phyloP scores from a whole-genome alignment of 1,140 invertebrate species.

The Drosophila carrolli region DNA sequence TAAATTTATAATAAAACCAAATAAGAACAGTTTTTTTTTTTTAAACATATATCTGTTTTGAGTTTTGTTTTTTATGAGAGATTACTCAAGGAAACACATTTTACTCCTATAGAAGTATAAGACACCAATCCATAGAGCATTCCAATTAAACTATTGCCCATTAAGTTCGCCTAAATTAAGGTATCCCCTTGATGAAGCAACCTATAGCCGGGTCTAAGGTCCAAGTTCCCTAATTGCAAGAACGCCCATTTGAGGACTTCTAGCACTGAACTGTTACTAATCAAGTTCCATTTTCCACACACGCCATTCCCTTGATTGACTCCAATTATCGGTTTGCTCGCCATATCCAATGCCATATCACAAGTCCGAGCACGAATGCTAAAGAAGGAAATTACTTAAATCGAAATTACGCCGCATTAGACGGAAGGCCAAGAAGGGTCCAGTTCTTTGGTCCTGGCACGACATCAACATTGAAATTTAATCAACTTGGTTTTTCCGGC shows the following conservation, averaged over 20 bases:
- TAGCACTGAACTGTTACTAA: constrained; percentile 29
- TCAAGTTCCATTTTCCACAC: constrained; percentile 32
- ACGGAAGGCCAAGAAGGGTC: constrained; percentile 4
- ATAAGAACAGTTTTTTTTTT: no score
- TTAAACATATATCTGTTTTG: neutral
- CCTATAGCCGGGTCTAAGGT: neutral
- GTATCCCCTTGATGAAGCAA: neutral
- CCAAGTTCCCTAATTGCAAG: constrained; percentile 25
- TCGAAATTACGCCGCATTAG: constrained; percentile 80
- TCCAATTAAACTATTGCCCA: neutral
- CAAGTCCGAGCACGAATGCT: constrained; percentile 50
- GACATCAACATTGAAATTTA: constrained; percentile 75
- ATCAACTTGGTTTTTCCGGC: constrained; percentile 78
- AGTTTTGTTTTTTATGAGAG: no score
- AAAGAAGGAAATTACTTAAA: constrained; percentile 75
- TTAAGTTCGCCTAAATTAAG: constrained; percentile 6
- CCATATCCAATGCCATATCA: constrained; percentile 37
- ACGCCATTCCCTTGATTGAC: constrained; percentile 57
- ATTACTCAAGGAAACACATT: neutral
- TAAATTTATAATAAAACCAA: no score
- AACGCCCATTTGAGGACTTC: neutral
- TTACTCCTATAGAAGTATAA: neutral
- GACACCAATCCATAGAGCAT: neutral
- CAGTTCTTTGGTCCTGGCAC: constrained; percentile 29
- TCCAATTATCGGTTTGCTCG: constrained; percentile 60